Evolutionary conservation across 2,113 vertebrate species (phyloP).

Genomic region (Rostratula benghalensis): DNA sequence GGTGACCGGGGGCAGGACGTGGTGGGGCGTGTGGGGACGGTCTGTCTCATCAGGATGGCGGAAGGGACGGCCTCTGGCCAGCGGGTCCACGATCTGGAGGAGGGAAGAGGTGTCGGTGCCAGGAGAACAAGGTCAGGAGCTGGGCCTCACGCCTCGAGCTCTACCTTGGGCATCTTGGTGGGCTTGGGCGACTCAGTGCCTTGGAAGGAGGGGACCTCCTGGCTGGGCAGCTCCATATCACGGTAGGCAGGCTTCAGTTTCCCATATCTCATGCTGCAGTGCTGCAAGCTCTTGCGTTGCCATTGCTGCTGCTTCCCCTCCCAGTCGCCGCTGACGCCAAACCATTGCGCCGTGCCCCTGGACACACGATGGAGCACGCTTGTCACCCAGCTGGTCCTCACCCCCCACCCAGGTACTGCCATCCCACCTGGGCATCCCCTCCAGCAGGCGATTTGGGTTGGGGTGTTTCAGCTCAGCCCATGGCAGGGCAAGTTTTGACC

Average conservation of each 20-base stretch:
- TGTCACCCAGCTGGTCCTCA: not conserved
- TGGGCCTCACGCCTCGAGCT: rapidly evolving
- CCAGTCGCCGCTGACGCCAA: conserved; percentile 88
- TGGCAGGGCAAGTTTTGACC: not conserved
- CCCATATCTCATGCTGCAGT: conserved; percentile 94
- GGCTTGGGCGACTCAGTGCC: conserved; percentile 84
- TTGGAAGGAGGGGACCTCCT: conserved; percentile 82
- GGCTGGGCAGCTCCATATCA: conserved; percentile 85
- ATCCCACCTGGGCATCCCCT: not conserved
- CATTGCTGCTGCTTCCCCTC: conserved; percentile 89
- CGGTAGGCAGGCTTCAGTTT: conserved; percentile 89
- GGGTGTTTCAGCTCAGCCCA: not conserved
- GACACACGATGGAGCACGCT: rapidly evolving
- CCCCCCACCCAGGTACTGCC: too few relatives aligned
- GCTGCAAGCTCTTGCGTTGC: conserved; percentile 90
- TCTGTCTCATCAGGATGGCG: conserved; percentile 87
- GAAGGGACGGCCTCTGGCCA: conserved; percentile 90
- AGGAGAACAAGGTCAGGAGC: not conserved
- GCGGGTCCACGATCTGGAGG: conserved; percentile 88
- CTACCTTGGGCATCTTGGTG: conserved; percentile 89
- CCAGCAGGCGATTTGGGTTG: rapidly evolving
- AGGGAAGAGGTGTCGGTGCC: not conserved
- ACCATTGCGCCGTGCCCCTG: conserved; percentile 93
- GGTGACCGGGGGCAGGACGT: conserved; percentile 78
- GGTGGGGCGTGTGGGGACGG: conserved; percentile 80